These are phyloP conservation scores for Arion vulgaris DNA, from an alignment of 1,140 invertebrate species.

Conservation along the genomic window DNA sequence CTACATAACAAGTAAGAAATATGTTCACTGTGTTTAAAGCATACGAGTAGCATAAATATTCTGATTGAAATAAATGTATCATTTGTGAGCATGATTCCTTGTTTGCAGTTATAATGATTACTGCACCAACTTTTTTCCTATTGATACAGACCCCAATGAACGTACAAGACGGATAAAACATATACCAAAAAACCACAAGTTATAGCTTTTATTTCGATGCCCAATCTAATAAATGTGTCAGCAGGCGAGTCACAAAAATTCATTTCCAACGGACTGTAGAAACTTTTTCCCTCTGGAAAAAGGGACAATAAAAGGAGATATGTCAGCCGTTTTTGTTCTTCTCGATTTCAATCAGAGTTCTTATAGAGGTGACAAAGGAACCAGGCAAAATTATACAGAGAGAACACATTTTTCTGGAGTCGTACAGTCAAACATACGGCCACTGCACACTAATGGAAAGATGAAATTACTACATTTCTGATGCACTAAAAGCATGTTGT, in stretches of 20 bases:
- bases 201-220: constrained; percentile 15
- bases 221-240: constrained; percentile 24
- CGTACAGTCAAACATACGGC: no score
- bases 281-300: background rate
- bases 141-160: background rate
- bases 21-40: no score
- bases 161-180: background rate
- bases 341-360: background rate
- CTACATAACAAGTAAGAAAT: no score
- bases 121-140: background rate
- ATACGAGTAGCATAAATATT: no score
- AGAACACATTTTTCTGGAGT: no score
- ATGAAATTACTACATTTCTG: no score
- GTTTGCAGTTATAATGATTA: background rate
- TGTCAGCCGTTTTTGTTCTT: background rate
- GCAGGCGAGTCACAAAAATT: constrained; percentile 17
- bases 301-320: background rate
- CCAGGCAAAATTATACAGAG: background rate
- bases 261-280: constrained; percentile 12
- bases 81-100: background rate
- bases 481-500: no score
- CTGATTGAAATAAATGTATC: background rate
- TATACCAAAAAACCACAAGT: no score
- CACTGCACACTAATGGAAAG: no score
- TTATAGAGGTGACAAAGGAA: background rate